Base-by-base conservation (phyloP, 1,140 invertebrate species). In the Trissolcus basalis region DNA sequence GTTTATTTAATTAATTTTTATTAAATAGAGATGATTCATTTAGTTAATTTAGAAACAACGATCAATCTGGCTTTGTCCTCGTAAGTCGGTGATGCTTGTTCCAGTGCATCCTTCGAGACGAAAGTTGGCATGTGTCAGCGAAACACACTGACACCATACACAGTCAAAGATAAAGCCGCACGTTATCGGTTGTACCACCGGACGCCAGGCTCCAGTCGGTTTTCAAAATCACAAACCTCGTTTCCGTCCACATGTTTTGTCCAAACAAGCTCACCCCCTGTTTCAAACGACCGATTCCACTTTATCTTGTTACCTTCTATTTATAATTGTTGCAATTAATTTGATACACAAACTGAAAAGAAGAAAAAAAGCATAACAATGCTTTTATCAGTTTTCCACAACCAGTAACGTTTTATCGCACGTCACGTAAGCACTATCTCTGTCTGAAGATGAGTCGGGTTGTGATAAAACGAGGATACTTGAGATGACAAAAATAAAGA, bases 181-280 rank as follows among this genome's bases (percentile, higher is more conserved):
- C 13, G 48, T 59, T 68, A 59, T 69, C 65, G 32, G 32, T 48
- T 69, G 65, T 35, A 60, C 65, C 49, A 60, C 65, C 55, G 65
- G 56, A 69, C 55, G 65, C 49, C 55, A 47, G 65, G 56, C 55
- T 69, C 55, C 56, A 69, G 64, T 68, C 48, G 36, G 12, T 56
- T 58, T 41, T 68, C 47, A 51, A 65, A 56, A 65, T 65, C 51
- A n/a, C 45, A 5, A 27, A 5, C 47, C 43, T 13, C 61, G 51
- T 64, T 65, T 65, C 53, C 53, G 53, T 56, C 19, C 12, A 16
- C 12, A 16, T 16, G 49, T 47, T 55, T 64, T 48, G 50, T 33
- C 43, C 9, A 43, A 56, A 65, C 41, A 9, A 63, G 41, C 51
- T 39, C 7, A 5, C 3, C 11, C 12, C 12, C n/a, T 13, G 12